Base-by-base conservation (phyloP, 2,888 invertebrate genomes). In the Latrodectus elegans region DNA sequence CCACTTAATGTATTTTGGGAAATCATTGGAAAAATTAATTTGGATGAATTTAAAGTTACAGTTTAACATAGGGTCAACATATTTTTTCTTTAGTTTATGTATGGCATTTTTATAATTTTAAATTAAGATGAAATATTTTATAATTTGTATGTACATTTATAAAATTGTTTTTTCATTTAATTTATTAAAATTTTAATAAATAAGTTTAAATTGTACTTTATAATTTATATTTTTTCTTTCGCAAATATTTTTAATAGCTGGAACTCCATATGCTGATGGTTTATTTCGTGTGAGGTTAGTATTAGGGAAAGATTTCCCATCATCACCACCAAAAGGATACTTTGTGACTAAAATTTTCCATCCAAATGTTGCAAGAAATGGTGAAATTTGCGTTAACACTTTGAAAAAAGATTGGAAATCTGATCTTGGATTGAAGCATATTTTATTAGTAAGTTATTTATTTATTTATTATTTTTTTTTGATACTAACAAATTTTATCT, bases 341-440 rank as follows among this genome's bases (percentile, higher is more conserved):
- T 99, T 99, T 93, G 94, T 97, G 89, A 99, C 98, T 81, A 97
- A 96, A 94, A 97, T 99, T 92, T 99, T 99, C 93, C 98, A 99
- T 93, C 98, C 98, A 51, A 99, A 99, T 94, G 98, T 99, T 91
- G 96, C 98, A 75, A 93, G 94, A 89, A 96, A 95, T 93, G 98
- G 98, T 88, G 98, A 98, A 93, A 98, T 99, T 91, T 99, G 98
- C 93, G 98, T 98, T 10, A 97, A 98, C 93, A 98, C 98, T 88
- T 94, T 99, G 89, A 97, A 97, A 93, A 97, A 96, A 93, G 98
- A 98, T 94, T 98, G 98, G 98, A 97, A 97, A 92, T 95, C 97
- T 89, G 97, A 97, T 94, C 95, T 97, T 92, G 98, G 98, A 92
- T 96, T 98, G 90, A 96, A 96, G 94, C 98, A 98, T 93, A 96